These are phyloP conservation scores for Grus americana DNA, from an alignment of 2,113 vertebrate species.

Conservation along the genomic window DNA sequence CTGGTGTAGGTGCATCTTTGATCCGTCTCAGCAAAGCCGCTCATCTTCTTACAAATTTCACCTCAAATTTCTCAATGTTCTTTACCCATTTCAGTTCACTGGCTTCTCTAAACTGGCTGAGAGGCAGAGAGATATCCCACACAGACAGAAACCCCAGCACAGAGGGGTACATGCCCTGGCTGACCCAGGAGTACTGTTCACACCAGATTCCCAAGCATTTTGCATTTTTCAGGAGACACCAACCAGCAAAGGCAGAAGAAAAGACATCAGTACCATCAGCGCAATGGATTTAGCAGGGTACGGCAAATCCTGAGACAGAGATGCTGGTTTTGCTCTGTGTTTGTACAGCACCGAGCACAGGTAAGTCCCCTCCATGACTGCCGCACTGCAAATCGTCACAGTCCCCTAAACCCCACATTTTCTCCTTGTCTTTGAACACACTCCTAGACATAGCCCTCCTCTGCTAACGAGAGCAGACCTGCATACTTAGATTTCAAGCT, in stretches of 20 bases:
- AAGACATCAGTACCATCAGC: too few relatives aligned
- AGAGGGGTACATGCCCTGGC: rapidly evolving
- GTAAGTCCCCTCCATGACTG: rapidly evolving
- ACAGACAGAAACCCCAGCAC: rapidly evolving
- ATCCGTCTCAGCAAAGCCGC: background rate
- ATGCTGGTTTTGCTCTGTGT: background rate
- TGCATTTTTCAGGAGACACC: background rate
- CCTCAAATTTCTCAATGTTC: background rate
- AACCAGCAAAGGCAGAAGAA: background rate
- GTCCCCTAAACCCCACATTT: rapidly evolving
- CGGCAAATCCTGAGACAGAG: background rate
- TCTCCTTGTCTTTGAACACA: background rate
- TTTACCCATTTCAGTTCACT: background rate
- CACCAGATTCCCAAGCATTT: background rate
- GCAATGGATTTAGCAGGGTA: background rate
- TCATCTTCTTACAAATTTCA: background rate
- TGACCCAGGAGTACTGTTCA: background rate
- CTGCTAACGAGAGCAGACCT: background rate
- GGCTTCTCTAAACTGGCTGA: background rate
- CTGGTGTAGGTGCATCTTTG: background rate
- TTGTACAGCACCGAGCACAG: rapidly evolving
- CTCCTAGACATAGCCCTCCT: background rate
- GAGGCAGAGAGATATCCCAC: background rate
- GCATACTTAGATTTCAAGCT: background rate
- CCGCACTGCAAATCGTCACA: background rate